These are phyloP conservation scores for Myiopsitta monachus DNA, from an alignment of 2,113 vertebrate genomes.

Conservation along the genomic window DNA sequence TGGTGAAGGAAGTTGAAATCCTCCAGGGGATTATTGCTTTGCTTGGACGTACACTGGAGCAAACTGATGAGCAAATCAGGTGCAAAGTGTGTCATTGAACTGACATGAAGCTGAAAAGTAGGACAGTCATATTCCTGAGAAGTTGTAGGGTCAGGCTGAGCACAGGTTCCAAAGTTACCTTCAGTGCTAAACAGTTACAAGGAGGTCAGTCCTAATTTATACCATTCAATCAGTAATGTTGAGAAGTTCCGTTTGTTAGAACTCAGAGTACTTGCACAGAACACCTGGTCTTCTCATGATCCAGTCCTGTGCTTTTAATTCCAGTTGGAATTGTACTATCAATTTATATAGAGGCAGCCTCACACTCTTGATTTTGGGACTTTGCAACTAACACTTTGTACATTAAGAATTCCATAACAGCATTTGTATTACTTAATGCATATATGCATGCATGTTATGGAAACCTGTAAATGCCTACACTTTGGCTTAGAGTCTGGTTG, in stretches of 20 bases:
- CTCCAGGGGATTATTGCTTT: slow-evolving; percentile 73
- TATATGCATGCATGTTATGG: not conserved
- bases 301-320: not conserved
- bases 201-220: not conserved
- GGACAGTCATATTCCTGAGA: not conserved
- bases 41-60: slow-evolving; percentile 79
- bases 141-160: not conserved
- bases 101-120: not conserved
- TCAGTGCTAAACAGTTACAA: not conserved
- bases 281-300: not conserved
- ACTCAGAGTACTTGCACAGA: not conserved
- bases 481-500: not conserved
- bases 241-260: not conserved
- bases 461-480: not conserved
- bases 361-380: not conserved
- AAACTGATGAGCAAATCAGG: slow-evolving; percentile 89
- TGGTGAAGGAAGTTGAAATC: slow-evolving; percentile 83
- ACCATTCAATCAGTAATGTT: not conserved
- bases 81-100: slow-evolving; percentile 13
- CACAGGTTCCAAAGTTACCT: not conserved
- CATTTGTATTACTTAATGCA: not conserved
- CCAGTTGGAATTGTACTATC: not conserved
- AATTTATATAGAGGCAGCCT: not conserved
- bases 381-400: not conserved
- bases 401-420: not conserved